A percentile compares a stretch with the other conserved stretches of the same genome.
Conservation (phyloP, 2,113 vertebrate species). For the Sciurus niger region DNA sequence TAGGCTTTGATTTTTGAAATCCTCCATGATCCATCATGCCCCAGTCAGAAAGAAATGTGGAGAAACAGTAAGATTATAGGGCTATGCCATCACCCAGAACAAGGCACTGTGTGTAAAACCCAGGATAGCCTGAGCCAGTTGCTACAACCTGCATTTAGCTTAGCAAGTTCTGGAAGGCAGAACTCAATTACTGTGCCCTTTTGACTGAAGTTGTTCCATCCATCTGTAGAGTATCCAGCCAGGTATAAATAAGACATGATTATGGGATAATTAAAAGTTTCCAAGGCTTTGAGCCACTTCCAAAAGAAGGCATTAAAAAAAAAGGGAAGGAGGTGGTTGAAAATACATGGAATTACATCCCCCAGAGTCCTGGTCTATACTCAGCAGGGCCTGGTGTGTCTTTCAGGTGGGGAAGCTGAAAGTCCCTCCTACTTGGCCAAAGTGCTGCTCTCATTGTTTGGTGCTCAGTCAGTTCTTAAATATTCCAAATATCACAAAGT, state of each 20-base stretch:
- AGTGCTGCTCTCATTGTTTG: neutral
- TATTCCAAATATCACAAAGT: neutral
- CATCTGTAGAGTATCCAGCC: conserved; percentile 36
- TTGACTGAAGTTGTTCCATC: conserved; percentile 20
- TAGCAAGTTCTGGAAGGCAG: conserved; percentile 39
- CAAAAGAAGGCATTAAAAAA: conserved; percentile 4
- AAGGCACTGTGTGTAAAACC: neutral
- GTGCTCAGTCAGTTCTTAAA: neutral
- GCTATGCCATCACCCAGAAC: neutral
- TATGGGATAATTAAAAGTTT: conserved; percentile 67
- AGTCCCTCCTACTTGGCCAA: neutral
- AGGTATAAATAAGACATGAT: conserved; percentile 72
- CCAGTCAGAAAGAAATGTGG: conserved; percentile 25
- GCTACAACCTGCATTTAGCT: conserved; percentile 56
- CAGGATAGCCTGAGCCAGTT: neutral
- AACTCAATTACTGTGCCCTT: conserved; percentile 61
- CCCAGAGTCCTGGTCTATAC: neutral
- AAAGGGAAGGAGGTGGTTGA: neutral
- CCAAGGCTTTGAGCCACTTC: conserved; percentile 41
- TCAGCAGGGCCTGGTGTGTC: neutral
- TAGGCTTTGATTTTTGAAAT: conserved; percentile 75
- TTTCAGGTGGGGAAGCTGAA: neutral
- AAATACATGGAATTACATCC: neutral
- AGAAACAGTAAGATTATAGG: neutral
- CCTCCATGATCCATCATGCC: conserved; percentile 45